Evolutionary conservation across 2,888 invertebrate genomes (phyloP).

Genomic region (Digitonthophagus gazella): DNA sequence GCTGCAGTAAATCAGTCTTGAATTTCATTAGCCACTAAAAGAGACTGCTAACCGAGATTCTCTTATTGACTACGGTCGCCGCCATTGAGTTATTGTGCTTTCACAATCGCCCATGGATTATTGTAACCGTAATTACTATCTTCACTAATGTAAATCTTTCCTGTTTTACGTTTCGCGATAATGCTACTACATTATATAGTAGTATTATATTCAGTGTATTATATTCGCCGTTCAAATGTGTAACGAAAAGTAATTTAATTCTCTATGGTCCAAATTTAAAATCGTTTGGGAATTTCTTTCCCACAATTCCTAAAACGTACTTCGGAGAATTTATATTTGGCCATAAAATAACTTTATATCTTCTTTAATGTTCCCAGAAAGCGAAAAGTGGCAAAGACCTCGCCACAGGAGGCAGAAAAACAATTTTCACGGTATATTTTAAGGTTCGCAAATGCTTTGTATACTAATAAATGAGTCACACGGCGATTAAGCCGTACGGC

Average conservation of each 20-base stretch:
- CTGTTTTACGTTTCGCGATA: not conserved
- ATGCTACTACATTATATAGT: too few relatives aligned
- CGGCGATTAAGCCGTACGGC: not conserved
- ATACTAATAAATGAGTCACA: not conserved
- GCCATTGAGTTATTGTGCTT: not conserved
- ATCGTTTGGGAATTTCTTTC: not conserved
- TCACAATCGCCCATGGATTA: not conserved
- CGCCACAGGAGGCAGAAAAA: not conserved
- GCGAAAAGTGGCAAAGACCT: not conserved
- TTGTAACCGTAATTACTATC: not conserved
- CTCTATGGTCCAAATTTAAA: too few relatives aligned
- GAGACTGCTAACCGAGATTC: slow-evolving; percentile 15
- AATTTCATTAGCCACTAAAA: slow-evolving; percentile 16
- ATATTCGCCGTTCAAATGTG: too few relatives aligned
- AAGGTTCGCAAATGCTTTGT: not conserved
- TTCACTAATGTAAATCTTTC: not conserved
- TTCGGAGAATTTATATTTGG: not conserved
- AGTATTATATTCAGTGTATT: too few relatives aligned
- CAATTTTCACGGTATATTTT: not conserved
- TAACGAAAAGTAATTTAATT: too few relatives aligned
- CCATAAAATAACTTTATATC: not conserved
- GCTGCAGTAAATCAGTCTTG: slow-evolving; percentile 14
- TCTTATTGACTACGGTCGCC: slow-evolving; percentile 4
- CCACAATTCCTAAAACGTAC: not conserved
- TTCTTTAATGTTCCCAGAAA: not conserved